Evolutionary conservation across 1,140 invertebrate genomes (phyloP).

Genomic region (Drosophila orena): DNA sequence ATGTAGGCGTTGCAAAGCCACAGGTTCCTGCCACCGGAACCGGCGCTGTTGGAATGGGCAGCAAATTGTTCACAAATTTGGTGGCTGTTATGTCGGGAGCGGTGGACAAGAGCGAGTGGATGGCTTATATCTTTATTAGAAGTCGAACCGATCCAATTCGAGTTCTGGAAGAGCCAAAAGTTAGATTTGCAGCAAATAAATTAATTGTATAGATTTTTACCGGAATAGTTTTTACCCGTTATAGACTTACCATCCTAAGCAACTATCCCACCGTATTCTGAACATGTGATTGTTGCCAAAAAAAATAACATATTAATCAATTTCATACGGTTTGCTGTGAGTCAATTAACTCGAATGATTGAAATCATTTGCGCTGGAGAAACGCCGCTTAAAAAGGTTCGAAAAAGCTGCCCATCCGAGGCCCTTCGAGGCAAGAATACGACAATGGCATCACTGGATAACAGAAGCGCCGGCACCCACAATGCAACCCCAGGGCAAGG

Average conservation of each 20-base stretch:
- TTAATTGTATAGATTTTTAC: background rate
- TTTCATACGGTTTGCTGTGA: conserved; percentile 43
- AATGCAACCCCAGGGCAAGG: conserved; percentile 34
- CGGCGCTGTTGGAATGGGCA: conserved; percentile 34
- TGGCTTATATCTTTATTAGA: conserved; percentile 53
- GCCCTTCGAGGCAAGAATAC: conserved; percentile 24
- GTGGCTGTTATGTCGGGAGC: conserved; percentile 46
- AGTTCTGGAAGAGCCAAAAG: no score
- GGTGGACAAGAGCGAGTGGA: conserved; percentile 32
- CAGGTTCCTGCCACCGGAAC: conserved; percentile 48
- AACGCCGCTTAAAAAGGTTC: conserved; percentile 62
- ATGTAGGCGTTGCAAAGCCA: conserved; percentile 50
- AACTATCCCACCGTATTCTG: background rate
- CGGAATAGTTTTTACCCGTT: no score
- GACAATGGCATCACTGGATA: conserved; percentile 27
- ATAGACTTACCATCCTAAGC: no score
- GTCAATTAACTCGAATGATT: conserved; percentile 67
- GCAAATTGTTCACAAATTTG: conserved; percentile 57
- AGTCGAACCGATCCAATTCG: conserved; percentile 7
- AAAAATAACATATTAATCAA: conserved; percentile 66
- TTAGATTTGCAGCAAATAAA: conserved; percentile 8
- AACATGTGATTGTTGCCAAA: background rate
- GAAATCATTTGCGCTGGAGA: conserved; percentile 41
- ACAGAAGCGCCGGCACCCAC: conserved; percentile 25
- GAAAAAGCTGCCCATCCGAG: conserved; percentile 39